Conservation (phyloP, 1,140 invertebrate genomes). For the Thaumetopoea pityocampa region DNA sequence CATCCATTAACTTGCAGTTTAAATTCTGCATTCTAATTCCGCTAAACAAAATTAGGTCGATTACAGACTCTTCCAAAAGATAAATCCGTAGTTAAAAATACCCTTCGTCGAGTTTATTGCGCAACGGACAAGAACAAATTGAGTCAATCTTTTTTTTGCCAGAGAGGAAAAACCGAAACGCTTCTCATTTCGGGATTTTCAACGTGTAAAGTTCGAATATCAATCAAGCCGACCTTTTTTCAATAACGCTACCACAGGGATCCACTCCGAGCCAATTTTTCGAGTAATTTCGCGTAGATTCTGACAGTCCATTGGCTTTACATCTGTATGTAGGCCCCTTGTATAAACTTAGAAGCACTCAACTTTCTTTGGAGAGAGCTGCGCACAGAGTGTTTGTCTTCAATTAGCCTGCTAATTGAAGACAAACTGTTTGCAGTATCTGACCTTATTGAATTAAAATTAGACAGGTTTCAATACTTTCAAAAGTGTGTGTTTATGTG, state of each 20-base stretch:
- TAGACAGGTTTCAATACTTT: no score
- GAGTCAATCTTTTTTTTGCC: slow-evolving; percentile 68
- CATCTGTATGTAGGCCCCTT: no score
- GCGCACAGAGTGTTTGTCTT: no score
- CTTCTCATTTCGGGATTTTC: slow-evolving; percentile 51
- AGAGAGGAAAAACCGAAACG: slow-evolving; percentile 62
- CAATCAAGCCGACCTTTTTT: slow-evolving; percentile 70
- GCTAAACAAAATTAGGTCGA: slow-evolving; percentile 48
- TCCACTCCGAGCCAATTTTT: slow-evolving; percentile 56
- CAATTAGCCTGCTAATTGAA: no score
- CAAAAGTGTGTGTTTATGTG: no score
- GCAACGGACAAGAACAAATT: slow-evolving; percentile 68
- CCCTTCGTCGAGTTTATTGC: slow-evolving; percentile 61
- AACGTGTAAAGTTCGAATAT: slow-evolving; percentile 68
- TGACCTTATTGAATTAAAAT: no score
- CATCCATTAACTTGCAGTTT: slow-evolving; percentile 43
- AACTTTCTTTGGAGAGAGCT: no score
- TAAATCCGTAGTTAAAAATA: slow-evolving; percentile 68
- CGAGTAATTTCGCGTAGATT: slow-evolving; percentile 63
- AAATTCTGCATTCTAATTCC: slow-evolving; percentile 49
- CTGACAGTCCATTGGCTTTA: slow-evolving; percentile 41
- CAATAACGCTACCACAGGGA: slow-evolving; percentile 65
- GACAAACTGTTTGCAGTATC: no score
- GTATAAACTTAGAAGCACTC: no score
- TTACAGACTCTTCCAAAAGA: slow-evolving; percentile 52